These are phyloP conservation scores for Andrena fulva DNA, from an alignment of 2,888 invertebrate genomes.

Conservation along the genomic window DNA sequence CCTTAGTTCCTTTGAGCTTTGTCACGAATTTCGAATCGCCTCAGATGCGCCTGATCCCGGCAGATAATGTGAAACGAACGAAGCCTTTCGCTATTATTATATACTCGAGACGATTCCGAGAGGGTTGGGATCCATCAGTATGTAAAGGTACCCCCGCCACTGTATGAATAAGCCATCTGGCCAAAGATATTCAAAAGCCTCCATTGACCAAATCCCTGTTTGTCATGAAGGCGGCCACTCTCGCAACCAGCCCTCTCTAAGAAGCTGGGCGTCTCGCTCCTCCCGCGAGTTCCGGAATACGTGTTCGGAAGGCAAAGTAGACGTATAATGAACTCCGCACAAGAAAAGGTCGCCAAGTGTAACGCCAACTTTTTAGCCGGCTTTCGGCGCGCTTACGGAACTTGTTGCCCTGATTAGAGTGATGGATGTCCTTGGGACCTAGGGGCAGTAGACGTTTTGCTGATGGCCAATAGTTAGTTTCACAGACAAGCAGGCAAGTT, in stretches of 20 bases:
- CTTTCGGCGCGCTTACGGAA: conserved; percentile 28
- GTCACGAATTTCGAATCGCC: background rate
- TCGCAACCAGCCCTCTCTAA: conserved; percentile 43
- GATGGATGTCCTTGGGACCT: conserved; percentile 2
- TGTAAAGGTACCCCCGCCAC: background rate
- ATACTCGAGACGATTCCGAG: background rate
- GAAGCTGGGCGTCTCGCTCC: conserved; percentile 48
- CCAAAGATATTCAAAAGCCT: conserved; percentile 46
- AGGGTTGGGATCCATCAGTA: background rate
- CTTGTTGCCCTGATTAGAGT: conserved; percentile 47
- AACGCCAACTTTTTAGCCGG: conserved; percentile 31
- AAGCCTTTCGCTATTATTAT: background rate
- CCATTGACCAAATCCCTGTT: conserved; percentile 46
- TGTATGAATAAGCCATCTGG: conserved; percentile 13
- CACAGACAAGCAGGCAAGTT: background rate
- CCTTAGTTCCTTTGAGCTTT: background rate
- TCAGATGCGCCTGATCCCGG: background rate
- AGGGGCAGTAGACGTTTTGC: too few species aligned
- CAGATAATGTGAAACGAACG: too few species aligned
- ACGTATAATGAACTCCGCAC: conserved; percentile 50
- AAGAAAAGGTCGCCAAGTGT: conserved; percentile 31
- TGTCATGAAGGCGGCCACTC: conserved; percentile 51
- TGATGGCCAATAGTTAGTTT: background rate
- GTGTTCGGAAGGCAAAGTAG: conserved; percentile 70
- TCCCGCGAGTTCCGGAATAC: conserved; percentile 65